These are phyloP conservation scores for Acromyrmex echinatior DNA, from an alignment of 1,140 invertebrate genomes.

Conservation along the genomic window DNA sequence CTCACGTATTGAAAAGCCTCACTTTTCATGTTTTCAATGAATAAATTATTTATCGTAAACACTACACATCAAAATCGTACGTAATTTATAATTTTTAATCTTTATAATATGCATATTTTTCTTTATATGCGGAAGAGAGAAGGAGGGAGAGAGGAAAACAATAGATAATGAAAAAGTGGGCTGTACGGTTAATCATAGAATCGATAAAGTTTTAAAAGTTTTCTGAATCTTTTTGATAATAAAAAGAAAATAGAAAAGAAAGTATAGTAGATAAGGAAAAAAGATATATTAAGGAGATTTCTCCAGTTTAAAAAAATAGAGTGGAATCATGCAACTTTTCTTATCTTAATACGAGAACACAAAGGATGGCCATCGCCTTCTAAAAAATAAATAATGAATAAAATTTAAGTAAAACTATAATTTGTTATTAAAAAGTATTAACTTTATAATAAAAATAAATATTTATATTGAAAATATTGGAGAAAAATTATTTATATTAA, in stretches of 20 bases:
- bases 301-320: too few relatives aligned
- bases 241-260: not conserved
- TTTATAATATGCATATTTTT: not conserved
- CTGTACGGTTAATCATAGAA: not conserved
- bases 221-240: not conserved
- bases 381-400: too few relatives aligned
- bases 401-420: too few relatives aligned
- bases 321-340: too few relatives aligned
- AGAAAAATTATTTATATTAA: too few relatives aligned
- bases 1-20: not conserved
- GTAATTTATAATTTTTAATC: not conserved
- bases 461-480: too few relatives aligned
- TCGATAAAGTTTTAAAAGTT: not conserved
- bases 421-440: too few relatives aligned
- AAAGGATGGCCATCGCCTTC: too few relatives aligned
- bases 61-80: not conserved
- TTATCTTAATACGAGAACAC: too few relatives aligned
- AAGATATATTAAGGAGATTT: not conserved
- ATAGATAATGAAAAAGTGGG: not conserved
- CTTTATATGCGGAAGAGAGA: not conserved
- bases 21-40: not conserved
- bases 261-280: not conserved
- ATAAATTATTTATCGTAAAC: conserved; percentile 12
- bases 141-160: not conserved
- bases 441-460: too few relatives aligned